Base-by-base conservation (phyloP, 2,113 vertebrate species). In the Ramphastos sulfuratus region DNA sequence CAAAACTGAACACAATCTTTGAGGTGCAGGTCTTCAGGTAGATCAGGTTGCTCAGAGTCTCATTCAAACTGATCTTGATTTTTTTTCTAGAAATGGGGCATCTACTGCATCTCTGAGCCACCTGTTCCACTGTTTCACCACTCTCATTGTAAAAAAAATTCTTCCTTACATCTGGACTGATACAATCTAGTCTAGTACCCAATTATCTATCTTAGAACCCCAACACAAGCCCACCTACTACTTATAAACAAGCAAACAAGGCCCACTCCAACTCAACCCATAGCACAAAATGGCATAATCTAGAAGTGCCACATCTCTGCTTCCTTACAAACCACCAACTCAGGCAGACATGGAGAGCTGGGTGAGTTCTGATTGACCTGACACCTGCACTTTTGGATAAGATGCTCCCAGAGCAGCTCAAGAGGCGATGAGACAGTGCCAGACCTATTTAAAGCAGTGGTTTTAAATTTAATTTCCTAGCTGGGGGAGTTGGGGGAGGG, bases 391-490 rank as follows among this genome's bases (percentile, higher is more conserved):
- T 95, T 93, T 87, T 0, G 78, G 91, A 65, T 84, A 85, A 93
- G 94, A 89, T 56, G 66, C 39, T 92, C 90, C 81, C 89, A 73
- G 58, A 96, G 67, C 73, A 60, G 70, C 92, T 94, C 75, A 87
- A 90, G 66, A 89, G 59, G 27, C 89, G 93, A 90, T 89, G 94
- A 93, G 92, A 93, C 82, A 77, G 65, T 85, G 50, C 63, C 65
- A 86, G 84, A 35, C 67, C 83, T 95, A 96, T 96, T 97, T 96
- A 94, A 92, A 95, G 88, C 93, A 85, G 65, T 87, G 86, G 84
- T 83, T 94, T 96, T 93, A 96, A 92, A 95, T 96, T 91, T 92
- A 85, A 96, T 96, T 94, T 96, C 94, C 61, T 90, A 80, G 44
- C 35, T 95, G 80, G 85, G 59, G 91, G 70, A 85, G 74, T 3